Evolutionary conservation across 2,113 vertebrate species (phyloP), one percentile per base, ranked within the genome.

Genomic region (Calcarius ornatus): DNA sequence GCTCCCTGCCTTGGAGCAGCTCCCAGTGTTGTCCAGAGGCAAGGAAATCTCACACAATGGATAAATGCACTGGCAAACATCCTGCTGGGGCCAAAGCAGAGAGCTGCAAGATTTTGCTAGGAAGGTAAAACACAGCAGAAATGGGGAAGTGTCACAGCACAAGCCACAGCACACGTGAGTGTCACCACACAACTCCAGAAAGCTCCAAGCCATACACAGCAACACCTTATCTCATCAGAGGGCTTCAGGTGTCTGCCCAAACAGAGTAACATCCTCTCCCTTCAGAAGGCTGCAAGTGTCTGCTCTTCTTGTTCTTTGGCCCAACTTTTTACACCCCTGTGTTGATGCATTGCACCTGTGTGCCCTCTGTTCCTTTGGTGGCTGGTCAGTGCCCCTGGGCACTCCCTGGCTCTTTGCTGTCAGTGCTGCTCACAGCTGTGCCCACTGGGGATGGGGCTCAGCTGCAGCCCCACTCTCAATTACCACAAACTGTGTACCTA

Each of bases 61-160:
- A 60, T 1, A 28, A 18, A 27, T 22, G 43, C 30, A 6, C 15
- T 3, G 0, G 11, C 5, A 7, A 23, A n/a, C 0, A 0, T 10
- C 12, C 1, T 8, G 2, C 30, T 59, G 6, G 15, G 21, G 31
- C 9, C 70, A 56, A 47, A 79, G n/a, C 50, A 60, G 54, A 54
- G 12, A 75, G 65, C 37, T 42, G 7, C 1, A 12, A 8, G 11
- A 4, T 28, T 33, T 59, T 45, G 6, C 16, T 35, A 25, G 31
- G n/a, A 57, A 75, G 56, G 79, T 40, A 25, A 28, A 42, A 10
- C 22, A 75, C 6, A 12, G 13, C 43, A 42, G 33, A 40, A 47
- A 54, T 24, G 30, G 27, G 4, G 21, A 35, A 11, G n/a, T 35
- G n/a, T 24, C n/a, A 35, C 56, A 59, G 56, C 56, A 57, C 7